These are phyloP conservation scores for Mustela nigripes DNA, from an alignment of 2,113 vertebrate species.

Conservation along the genomic window DNA sequence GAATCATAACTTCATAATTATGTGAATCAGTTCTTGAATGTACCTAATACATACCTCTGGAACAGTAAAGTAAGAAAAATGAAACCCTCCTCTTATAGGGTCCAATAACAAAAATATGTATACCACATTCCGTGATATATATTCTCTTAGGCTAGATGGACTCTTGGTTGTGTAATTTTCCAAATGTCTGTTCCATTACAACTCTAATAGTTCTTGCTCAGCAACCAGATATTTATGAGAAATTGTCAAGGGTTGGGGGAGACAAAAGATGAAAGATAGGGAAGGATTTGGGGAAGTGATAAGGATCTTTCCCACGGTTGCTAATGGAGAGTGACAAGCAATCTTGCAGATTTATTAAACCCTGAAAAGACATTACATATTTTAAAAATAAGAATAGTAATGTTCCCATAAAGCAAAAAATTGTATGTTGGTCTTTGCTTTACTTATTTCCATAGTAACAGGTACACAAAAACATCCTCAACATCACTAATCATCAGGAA, in stretches of 20 bases:
- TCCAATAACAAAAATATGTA: background rate
- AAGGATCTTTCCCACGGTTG: background rate
- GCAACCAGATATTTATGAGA: accelerated
- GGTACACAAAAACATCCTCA: background rate
- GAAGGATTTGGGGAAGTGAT: background rate
- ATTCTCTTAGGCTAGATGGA: background rate
- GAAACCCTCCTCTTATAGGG: background rate
- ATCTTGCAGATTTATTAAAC: background rate
- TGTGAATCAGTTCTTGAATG: background rate
- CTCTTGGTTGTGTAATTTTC: background rate
- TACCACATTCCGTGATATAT: background rate
- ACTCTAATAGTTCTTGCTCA: background rate
- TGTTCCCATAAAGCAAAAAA: background rate
- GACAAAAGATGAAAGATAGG: background rate
- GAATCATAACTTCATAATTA: too few species aligned
- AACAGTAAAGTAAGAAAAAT: background rate
- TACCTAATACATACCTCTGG: background rate
- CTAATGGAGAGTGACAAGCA: background rate
- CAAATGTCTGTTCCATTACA: background rate
- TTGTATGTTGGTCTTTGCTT: background rate
- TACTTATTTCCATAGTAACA: background rate
- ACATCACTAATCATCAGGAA: background rate
- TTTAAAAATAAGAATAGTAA: background rate
- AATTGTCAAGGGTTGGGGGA: background rate
- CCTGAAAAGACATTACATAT: background rate